Evolutionary conservation across 2,113 vertebrate genomes (phyloP), one percentile per base, ranked within the genome.

Genomic region (Promerops cafer): DNA sequence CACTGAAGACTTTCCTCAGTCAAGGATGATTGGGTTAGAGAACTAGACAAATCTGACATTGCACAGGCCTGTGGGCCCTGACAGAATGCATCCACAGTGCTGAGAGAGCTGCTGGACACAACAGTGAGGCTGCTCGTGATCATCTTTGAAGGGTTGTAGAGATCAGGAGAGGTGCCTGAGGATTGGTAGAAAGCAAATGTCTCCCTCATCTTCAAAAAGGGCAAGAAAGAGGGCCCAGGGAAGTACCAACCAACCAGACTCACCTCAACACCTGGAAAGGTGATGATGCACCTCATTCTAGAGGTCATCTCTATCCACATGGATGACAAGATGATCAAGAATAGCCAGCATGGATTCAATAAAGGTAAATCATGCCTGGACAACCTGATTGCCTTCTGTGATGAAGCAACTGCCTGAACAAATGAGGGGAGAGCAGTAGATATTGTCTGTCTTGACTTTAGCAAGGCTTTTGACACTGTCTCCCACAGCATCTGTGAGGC

Each of bases 51-150:
- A 61, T 30, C 27, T 47, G 40, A 27, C 6, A 6, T 13, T 13
- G 8, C 26, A 35, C 16, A 27, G 10, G 21, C 47, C 28, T 1
- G 1, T 19, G n/a, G 40, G 12, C 54, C 26, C 45, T 1, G 2
- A 61, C 2, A 11, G 30, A 30, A 16, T 35, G 17, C 22, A 74
- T 14, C 33, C 44, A 52, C 16, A 10, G 4, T 30, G 8, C 16
- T 22, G 61, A 45, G 37, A 59, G 22, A 52, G 39, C 16, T 75
- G 33, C 2, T 10, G 9, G 24, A 35, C n/a, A 60, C 20, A 39
- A 53, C 5, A 40, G 11, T 10, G 20, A 39, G 30, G 11, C 14
- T 68, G 24, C 28, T 66, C 9, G 45, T 0, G 0, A 10, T 26
- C 39, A 21, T 47, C n/a, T 75, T 35, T 60, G n/a, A n/a, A 68